These are phyloP conservation scores for Erythrocercus mccallii DNA, from an alignment of 2,113 vertebrate species.

Conservation along the genomic window DNA sequence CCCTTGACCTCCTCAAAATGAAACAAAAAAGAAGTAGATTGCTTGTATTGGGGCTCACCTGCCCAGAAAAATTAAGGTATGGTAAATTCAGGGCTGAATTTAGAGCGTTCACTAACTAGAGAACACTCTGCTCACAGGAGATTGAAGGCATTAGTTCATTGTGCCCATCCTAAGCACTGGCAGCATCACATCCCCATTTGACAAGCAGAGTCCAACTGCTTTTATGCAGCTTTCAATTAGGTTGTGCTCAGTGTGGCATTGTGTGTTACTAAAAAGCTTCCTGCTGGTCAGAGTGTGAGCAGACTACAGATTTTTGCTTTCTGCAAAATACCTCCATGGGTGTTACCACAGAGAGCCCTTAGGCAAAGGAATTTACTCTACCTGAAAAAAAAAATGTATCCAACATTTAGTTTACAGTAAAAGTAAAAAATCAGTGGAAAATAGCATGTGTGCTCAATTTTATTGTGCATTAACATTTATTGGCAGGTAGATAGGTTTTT, in stretches of 20 bases:
- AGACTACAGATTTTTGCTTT: not conserved
- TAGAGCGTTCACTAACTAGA: not conserved
- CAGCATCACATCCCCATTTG: not conserved
- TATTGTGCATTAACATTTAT: not conserved
- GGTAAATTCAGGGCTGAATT: not conserved
- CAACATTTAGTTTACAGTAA: not conserved
- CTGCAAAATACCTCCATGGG: not conserved
- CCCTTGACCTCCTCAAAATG: not conserved
- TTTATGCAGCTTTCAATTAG: not conserved
- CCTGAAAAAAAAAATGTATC: not conserved
- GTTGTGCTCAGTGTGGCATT: not conserved
- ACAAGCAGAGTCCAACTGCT: not conserved
- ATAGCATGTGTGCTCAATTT: not conserved
- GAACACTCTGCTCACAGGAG: not conserved
- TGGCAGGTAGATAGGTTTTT: not conserved
- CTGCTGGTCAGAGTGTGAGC: not conserved
- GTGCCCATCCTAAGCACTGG: not conserved
- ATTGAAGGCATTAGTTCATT: not conserved
- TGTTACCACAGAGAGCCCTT: not conserved
- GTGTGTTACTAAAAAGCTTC: not conserved
- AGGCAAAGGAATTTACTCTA: not conserved
- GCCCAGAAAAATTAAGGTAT: not conserved
- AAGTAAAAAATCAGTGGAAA: not conserved
- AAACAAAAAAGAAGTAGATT: not conserved
- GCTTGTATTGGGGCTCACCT: not conserved